Evolutionary conservation across 2,113 vertebrate species (phyloP), one percentile per base, ranked within the genome.

Genomic region (Quiscalus mexicanus): DNA sequence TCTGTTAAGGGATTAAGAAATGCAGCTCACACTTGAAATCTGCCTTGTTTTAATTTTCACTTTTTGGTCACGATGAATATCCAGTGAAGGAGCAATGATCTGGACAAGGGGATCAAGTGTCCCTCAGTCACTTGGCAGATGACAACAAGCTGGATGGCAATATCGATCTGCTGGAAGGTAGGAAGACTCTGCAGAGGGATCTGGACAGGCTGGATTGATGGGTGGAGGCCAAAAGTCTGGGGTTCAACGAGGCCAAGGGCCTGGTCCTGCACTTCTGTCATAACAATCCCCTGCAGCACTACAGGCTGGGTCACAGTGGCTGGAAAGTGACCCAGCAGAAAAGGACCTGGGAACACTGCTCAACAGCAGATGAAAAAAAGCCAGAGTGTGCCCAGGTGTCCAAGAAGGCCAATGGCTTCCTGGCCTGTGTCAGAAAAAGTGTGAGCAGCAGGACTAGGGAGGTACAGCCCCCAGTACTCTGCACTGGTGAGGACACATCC

Each of bases 221-320:
- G 28, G 31, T 20, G 11, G 16, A 55, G 6, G 8, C 23, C 64
- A 53, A 0, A 2, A 39, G 8, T 13, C 14, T n/a, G 64, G 20
- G n/a, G 8, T 25, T 70, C 64, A 79, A 6, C 0, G 0, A n/a
- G 12, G n/a, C n/a, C 74, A 63, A 8, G 24, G 30, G 15, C 24
- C 8, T 9, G 12, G 5, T 39, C 23, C 55, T 47, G 30, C 15
- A 16, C 10, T n/a, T 55, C 13, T 28, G 16, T 14, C 10, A 11
- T 11, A 55, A 47, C 30, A 63, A 17, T 8, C 4, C 56, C 16
- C 24, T 21, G 49, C 12, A 47, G 23, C 9, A 10, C n/a, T 30
- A 21, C 30, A 21, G 24, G n/a, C 30, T 41, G 56, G 24, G 19
- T 45, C 41, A 55, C 39, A n/a, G 64, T 16, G 33, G 18, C 14